phyloP scores from a whole-genome alignment of 2,113 vertebrate genomes.

The Peromyscus polionotus region DNA sequence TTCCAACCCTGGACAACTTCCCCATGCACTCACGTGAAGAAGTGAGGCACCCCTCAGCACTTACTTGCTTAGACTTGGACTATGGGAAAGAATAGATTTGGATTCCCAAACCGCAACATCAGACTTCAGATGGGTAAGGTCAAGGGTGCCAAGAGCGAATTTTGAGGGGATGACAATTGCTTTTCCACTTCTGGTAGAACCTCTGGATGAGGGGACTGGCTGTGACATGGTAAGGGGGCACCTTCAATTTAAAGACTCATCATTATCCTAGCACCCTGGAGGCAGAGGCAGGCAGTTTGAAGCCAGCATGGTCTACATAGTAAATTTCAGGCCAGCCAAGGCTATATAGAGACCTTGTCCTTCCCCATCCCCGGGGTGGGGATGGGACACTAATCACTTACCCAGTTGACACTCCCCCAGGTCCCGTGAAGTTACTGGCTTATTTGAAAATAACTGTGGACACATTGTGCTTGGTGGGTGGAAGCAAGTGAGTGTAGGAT shows the following conservation, averaged over 20 bases:
- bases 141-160: not conserved
- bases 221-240: too few species aligned
- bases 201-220: not conserved
- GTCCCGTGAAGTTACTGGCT: not conserved
- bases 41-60: not conserved
- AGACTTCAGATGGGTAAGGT: not conserved
- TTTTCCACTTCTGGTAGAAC: not conserved
- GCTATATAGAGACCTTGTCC: not conserved
- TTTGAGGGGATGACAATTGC: not conserved
- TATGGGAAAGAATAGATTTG: not conserved
- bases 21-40: not conserved
- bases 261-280: not conserved
- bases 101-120: not conserved
- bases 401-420: not conserved
- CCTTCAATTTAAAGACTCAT: too few species aligned
- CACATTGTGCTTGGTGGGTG: not conserved
- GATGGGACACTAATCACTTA: not conserved
- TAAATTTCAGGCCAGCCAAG: not conserved
- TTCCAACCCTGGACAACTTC: not conserved
- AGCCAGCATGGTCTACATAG: not conserved
- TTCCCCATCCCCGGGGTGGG: too few species aligned
- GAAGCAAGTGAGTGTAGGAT: not conserved
- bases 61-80: not conserved
- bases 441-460: not conserved
- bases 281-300: not conserved